Evolutionary conservation across 2,113 vertebrate species (phyloP), one percentile per base, ranked within the genome.

Genomic region (Pomatorhinus ruficollis): DNA sequence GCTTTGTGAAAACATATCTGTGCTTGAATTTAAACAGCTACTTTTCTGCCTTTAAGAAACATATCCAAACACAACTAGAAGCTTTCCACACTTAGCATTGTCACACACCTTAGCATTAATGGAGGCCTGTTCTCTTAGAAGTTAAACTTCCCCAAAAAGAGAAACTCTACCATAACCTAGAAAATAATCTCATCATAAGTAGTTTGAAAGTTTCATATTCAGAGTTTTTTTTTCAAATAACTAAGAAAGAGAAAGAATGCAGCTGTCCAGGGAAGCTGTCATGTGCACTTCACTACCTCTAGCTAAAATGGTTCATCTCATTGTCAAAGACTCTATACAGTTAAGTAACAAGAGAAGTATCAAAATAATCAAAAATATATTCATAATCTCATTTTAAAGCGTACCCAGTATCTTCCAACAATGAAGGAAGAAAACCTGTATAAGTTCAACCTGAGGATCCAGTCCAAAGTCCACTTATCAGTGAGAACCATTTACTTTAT

Each of bases 161-260:
- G 15, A 18, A 74, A 59, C 15, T 40, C 21, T 17, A 45, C 7
- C 18, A 27, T 15, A 56, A 52, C 11, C 3, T 40, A 69, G 42
- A 77, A 54, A 82, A 53, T 3, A 64, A 71, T 24, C 37, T 28
- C 53, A 24, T 49, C 9, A 2, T 9, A 40, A 27, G 10, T 50
- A 14, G 4, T 13, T 61, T 30, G 14, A 23, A 56, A 66, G 6
- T n/a, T 74, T 82, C 12, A 5, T 15, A 47, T 16, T 65, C n/a
- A 31, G 30, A 24, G 1, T 17, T 0, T 1, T 27, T 25, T 44
- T 25, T 53, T 12, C 0, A 19, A 69, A 56, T 21, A 12, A 27
- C 8, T 28, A 35, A 47, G 16, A 39, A 68, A 30, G 13, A 59
- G 27, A 76, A 78, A 54, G 25, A 57, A 77, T 4, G 17, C 12